Evolutionary conservation across 1,140 invertebrate species (phyloP), one percentile per base, ranked within the genome.

Genomic region (Trichonephila inaurata): DNA sequence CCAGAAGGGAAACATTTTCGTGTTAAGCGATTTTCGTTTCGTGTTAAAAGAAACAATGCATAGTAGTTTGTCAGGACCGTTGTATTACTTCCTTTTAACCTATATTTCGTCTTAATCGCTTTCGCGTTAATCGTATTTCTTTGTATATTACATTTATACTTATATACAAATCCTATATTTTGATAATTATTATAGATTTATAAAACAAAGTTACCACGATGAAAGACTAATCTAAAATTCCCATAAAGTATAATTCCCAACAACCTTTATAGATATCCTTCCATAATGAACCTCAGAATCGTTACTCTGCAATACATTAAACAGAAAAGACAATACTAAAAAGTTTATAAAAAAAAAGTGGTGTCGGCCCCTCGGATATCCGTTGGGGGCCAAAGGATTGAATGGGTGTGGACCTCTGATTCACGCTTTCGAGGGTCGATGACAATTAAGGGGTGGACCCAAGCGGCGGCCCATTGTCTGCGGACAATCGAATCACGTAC

Each of bases 371-470:
- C 62, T 90, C 89, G 89, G 89, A 90, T 24, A 90, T 90, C 89
- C 89, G 89, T 81, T 4, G 51, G 72, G 72, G 69, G 21, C 69
- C 62, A 91, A 91, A 91, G 90, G 90, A 66, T 91, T 83, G 90
- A 24, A 62, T 83, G 90, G 90, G 90, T 91, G 90, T 91, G 90
- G 77, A 85, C 90, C 61, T 58, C 90, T 91, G 90, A 91, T 91
- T 91, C 90, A 91, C 81, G 90, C 90, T 62, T 91, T 85, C 90
- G 77, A 91, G 82, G 77, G 90, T 91, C 77, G 90, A 91, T 83
- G 90, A 83, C 77, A 91, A 91, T 91, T 91, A 91, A 91, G 69
- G 90, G 90, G 90, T 64, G 60, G 90, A 40, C 60, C 90, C 90
- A 10, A 12, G 8, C 21, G 90, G 90, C 89, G 89, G 89, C 89